Conservation (phyloP, 92 coral and sea anemone species). For the Actinernus sp. region DNA sequence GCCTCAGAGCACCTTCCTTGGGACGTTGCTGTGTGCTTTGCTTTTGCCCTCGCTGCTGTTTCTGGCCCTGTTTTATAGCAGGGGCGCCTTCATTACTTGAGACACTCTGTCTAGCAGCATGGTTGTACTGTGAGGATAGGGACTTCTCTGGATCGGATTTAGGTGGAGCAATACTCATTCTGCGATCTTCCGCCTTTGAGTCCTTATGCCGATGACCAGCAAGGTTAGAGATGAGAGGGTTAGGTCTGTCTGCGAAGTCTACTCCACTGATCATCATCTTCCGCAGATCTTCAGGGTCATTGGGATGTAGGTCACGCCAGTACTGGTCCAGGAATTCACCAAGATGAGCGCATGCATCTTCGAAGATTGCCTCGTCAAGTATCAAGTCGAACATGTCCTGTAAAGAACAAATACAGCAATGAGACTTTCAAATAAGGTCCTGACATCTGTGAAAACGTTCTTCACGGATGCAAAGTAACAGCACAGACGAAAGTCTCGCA, state of each 20-base stretch:
- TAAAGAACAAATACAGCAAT: not conserved
- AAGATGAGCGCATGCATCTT: constrained; percentile 95
- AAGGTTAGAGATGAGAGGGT: constrained; percentile 26
- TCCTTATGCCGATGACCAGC: constrained; percentile 8
- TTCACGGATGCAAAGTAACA: too few species aligned
- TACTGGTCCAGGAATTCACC: constrained; percentile 97
- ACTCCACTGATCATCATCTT: constrained; percentile 48
- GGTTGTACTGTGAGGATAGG: not conserved
- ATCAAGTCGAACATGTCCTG: constrained; percentile 95
- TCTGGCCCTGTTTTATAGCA: not conserved
- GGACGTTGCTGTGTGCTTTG: not conserved
- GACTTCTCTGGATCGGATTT: not conserved
- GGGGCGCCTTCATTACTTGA: constrained; percentile 10
- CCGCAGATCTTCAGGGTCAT: constrained; percentile 62
- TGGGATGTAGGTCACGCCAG: constrained; percentile 92
- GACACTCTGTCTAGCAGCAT: constrained; percentile 1
- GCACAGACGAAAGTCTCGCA: too few species aligned
- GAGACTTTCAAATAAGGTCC: too few species aligned
- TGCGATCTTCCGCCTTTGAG: constrained; percentile 16
- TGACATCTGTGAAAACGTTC: too few species aligned
- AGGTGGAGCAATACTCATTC: constrained; percentile 36
- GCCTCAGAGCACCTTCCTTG: constrained; percentile 4
- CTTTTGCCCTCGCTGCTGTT: constrained; percentile 10
- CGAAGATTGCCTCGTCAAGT: constrained; percentile 95
- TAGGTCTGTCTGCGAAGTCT: constrained; percentile 46